phyloP scores from a whole-genome alignment of 2,888 invertebrate species.

The Andricus curvator region DNA sequence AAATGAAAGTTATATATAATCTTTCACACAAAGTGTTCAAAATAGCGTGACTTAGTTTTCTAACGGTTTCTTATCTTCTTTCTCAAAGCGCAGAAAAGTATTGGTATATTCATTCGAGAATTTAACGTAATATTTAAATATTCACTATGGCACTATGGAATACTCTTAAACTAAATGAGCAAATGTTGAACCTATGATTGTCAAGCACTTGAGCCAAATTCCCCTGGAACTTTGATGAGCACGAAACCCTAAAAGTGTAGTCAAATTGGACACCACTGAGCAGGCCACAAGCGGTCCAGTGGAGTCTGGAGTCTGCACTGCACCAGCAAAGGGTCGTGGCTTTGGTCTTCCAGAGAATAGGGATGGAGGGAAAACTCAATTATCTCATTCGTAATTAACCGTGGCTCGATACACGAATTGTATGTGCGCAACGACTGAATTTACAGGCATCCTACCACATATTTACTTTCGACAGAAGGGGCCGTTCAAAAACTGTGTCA shows the following conservation, averaged over 20 bases:
- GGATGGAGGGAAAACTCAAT: slow-evolving; percentile 60
- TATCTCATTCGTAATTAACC: slow-evolving; percentile 62
- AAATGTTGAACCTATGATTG: neutral
- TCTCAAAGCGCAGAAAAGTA: too few relatives aligned
- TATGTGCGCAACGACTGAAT: slow-evolving; percentile 44
- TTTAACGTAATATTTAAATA: neutral
- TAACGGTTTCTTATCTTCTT: too few relatives aligned
- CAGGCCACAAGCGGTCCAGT: slow-evolving; percentile 2
- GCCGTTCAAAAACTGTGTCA: too few relatives aligned
- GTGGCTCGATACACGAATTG: slow-evolving; percentile 59
- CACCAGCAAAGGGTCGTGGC: neutral
- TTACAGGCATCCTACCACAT: slow-evolving; percentile 44
- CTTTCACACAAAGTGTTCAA: too few relatives aligned
- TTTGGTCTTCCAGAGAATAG: slow-evolving; percentile 44
- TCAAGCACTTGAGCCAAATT: neutral
- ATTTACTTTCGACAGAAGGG: slow-evolving; percentile 47
- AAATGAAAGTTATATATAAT: too few relatives aligned
- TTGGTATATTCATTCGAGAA: neutral
- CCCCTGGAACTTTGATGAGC: neutral
- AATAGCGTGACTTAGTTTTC: too few relatives aligned
- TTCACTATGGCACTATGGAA: neutral
- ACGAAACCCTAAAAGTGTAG: neutral
- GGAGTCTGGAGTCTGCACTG: neutral
- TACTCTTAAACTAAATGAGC: neutral
- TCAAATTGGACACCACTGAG: slow-evolving; percentile 6